Evolutionary conservation across 2,888 invertebrate species (phyloP), one percentile per base, ranked within the genome.

Genomic region (Spatulosminthurus flaviceps): DNA sequence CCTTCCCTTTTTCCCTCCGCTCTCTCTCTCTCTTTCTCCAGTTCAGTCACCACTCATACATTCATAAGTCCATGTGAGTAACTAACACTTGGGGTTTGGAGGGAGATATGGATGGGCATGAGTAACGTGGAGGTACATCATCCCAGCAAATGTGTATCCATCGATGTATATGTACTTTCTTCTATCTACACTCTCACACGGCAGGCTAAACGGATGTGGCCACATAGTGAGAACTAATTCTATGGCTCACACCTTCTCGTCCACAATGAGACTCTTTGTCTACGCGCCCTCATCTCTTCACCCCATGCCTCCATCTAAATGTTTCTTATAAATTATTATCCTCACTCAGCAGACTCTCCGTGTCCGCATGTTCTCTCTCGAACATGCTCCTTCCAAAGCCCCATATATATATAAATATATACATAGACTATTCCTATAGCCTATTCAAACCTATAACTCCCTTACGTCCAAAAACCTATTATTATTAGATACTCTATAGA

Each of bases 271-370:
- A 61, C 51, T 42, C 60, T 76, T 76, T 76, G 75, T 76, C 75
- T 76, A 73, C 75, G 42, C 75, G 42, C 66, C 75, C 66, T 66
- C 66, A 64, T 66, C 67, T 76, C 64, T 76, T 66, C 75, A 41
- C 75, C 64, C 75, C 75, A 76, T 76, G 75, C 66, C 66, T 76
- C 75, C 73, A 76, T 76, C 75, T 76, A 76, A 76, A 76, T 76
- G 67, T 76, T 76, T 76, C 67, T 76, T 76, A 42, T 66, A 76
- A 76, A 76, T 76, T 76, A 76, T 76, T 76, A 76, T 76, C 75
- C 75, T 76, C 64, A 29, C 75, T 42, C 41, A 64, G 41, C 75
- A 66, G 60, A 76, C 21, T 24, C 66, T 41, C 60, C n/a, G 9
- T 64, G 16, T 51, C n/a, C 51, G 51, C 34, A 51, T 51, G n/a